Percentiles rank a stretch among this genome's conserved stretches.
Evolutionary conservation across 2,888 invertebrate species (phyloP).

Genomic region (Reticulitermes lucifugus): DNA sequence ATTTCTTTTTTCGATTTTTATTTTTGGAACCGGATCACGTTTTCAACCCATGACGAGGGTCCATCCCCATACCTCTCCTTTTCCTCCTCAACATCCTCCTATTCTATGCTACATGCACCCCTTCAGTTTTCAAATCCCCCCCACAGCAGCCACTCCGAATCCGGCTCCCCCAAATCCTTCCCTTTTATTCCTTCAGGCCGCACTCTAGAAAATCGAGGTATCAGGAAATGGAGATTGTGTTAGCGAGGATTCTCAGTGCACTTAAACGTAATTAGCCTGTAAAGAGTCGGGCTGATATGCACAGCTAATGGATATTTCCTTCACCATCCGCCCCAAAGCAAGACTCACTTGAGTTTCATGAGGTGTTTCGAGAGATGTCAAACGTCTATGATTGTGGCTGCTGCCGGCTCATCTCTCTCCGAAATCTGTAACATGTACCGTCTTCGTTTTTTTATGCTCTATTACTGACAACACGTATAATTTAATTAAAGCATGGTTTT

Average conservation of each 20-base stretch:
- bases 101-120: conserved; percentile 1
- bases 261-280: conserved; percentile 48
- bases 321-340: neutral
- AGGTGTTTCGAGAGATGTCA: neutral
- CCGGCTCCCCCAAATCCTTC: neutral
- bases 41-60: conserved; percentile 46
- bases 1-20: conserved; percentile 49
- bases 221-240: conserved; percentile 31
- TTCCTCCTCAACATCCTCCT: conserved; percentile 2
- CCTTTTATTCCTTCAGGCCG: conserved; percentile 4
- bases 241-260: conserved; percentile 27
- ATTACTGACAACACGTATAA: neutral
- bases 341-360: neutral
- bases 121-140: neutral
- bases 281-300: conserved; percentile 39
- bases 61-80: conserved; percentile 18
- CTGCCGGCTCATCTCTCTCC: neutral
- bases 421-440: neutral
- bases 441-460: neutral
- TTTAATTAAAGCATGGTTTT: too few relatives aligned
- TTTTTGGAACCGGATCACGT: conserved; percentile 49
- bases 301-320: conserved; percentile 41
- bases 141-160: conserved; percentile 16
- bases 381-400: neutral
- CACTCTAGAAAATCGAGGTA: conserved; percentile 35